Percentiles rank a stretch among this genome's conserved stretches.
Evolutionary conservation across 2,113 vertebrate genomes (phyloP).

Genomic region (Lepus timidus): DNA sequence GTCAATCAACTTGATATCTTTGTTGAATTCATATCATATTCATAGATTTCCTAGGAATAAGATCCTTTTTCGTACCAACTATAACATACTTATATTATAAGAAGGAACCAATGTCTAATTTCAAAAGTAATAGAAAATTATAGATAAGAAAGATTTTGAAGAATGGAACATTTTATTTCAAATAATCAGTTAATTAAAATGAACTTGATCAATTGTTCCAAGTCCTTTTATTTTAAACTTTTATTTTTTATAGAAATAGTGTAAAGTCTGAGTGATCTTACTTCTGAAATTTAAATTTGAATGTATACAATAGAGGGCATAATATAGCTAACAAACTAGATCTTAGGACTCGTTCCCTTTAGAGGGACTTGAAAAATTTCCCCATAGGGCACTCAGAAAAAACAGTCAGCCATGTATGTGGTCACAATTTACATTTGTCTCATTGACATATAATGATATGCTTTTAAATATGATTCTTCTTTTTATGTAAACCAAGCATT

Average conservation of each 20-base stretch:
- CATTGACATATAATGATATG: background rate
- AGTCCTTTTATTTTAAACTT: background rate
- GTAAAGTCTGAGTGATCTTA: background rate
- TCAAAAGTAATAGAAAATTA: background rate
- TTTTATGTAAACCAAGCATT: constrained; percentile 36
- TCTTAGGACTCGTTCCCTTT: background rate
- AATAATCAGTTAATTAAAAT: background rate
- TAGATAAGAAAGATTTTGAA: background rate
- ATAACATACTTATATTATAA: background rate
- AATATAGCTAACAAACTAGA: background rate
- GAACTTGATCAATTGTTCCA: background rate
- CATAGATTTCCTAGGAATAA: background rate
- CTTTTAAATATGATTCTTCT: background rate
- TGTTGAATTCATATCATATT: background rate
- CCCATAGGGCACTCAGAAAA: background rate
- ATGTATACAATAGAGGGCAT: background rate
- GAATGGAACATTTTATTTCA: background rate
- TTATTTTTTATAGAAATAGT: background rate
- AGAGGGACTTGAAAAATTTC: background rate
- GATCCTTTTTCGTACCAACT: background rate
- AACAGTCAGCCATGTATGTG: background rate
- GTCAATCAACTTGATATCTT: background rate
- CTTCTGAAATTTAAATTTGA: constrained; percentile 26
- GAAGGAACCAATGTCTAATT: background rate
- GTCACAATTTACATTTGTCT: background rate